Evolutionary conservation across 2,797 vertebrate species (phyloP).

Genomic region (Notoglanidium macrostoma): DNA sequence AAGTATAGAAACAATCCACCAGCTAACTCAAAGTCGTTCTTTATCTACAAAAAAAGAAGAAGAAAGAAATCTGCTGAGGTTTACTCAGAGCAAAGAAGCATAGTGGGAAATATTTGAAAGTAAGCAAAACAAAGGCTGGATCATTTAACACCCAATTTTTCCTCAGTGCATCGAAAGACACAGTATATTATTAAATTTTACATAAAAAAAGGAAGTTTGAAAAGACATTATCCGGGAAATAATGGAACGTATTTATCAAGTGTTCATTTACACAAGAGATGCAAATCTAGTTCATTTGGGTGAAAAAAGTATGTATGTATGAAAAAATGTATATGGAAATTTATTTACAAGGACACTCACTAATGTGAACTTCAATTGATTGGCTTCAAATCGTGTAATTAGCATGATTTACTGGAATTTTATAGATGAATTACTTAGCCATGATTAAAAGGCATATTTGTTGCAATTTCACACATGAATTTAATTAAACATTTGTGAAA

Average conservation of each 20-base stretch:
- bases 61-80: not conserved
- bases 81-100: not conserved
- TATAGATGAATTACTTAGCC: not conserved
- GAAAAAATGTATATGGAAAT: not conserved
- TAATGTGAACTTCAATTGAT: not conserved
- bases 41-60: not conserved
- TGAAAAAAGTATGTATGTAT: not conserved
- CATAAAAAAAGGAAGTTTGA: not conserved
- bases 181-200: not conserved
- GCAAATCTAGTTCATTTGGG: not conserved
- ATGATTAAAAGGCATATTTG: not conserved
- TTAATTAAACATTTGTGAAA: not conserved
- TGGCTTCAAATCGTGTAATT: not conserved
- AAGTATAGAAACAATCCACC: not conserved
- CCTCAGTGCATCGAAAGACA: slow-evolving; percentile 28
- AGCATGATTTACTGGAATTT: not conserved
- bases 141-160: slow-evolving; percentile 35
- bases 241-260: not conserved
- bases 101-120: slow-evolving; percentile 27
- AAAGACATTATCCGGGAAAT: not conserved
- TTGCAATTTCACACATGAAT: not conserved
- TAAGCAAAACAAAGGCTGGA: slow-evolving; percentile 50
- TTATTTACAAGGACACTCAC: not conserved
- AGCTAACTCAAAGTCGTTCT: not conserved
- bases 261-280: not conserved